Base-by-base conservation (phyloP, 2,888 invertebrate genomes). In the Saturnia pavonia region DNA sequence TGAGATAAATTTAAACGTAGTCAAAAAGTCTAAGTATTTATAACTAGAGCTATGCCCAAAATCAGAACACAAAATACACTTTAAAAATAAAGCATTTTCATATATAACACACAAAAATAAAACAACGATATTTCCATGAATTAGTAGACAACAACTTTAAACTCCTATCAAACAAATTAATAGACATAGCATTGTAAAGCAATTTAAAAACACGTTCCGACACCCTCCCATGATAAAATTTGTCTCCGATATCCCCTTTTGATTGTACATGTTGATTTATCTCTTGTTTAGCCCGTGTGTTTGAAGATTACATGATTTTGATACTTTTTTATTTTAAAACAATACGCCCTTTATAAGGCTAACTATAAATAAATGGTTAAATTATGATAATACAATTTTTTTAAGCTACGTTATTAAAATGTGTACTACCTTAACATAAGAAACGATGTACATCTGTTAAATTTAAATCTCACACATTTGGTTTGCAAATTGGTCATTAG, bases 221-320 rank as follows among this genome's bases (percentile, higher is more conserved):
- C 88, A 82, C 91, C 89, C 91, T 88, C 90, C 88, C 88, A 80
- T 80, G 85, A 86, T 87, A 86, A 89, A 92, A 91, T 92, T 91
- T 92, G 91, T 91, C 92, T 87, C 88, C 86, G 86, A 91, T 92
- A 91, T 90, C 89, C 91, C 89, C 85, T 92, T 93, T 92, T 92
- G 92, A 93, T 93, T 91, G 87, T 91, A 90, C 88, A 86, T 85
- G 86, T 88, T 91, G 93, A 93, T 92, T 93, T 93, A 93, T 93
- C 87, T 89, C 89, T 88, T 91, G 89, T 92, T 91, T 90, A 88
- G 87, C 78, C 79, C 77, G 73, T 75, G 78, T 82, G 77, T 68
- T 78, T 72, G 78, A 77, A 68, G 86, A 84, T 80, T 80, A 80
- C 74, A 76, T 74, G 72, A 77, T 80, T 75, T 91, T 91, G 91